Conservation (phyloP, 37 sponge, comb jelly and placozoan species). For the Sycon ciliatum region DNA sequence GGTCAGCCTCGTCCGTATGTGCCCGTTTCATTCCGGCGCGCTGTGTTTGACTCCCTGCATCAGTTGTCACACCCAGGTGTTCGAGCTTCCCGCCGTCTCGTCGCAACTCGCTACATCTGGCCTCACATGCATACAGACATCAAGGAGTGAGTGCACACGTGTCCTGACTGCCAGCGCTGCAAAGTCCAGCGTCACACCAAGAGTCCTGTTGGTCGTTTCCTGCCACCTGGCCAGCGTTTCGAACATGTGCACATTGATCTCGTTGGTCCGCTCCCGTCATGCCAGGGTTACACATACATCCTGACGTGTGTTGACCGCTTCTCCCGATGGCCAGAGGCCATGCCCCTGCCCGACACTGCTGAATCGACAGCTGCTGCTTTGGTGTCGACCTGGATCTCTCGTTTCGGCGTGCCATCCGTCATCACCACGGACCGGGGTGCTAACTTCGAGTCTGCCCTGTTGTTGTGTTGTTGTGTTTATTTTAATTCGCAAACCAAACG, state of each 20-base stretch:
- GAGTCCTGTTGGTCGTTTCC: slow-evolving; percentile 26
- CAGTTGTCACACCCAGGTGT: slow-evolving; percentile 42
- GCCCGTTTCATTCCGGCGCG: slow-evolving; percentile 23
- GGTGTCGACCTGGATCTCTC: slow-evolving; percentile 35
- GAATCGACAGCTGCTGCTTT: slow-evolving; percentile 34
- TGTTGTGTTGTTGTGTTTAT: too few species aligned
- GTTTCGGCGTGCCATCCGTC: slow-evolving; percentile 45
- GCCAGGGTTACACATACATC: slow-evolving; percentile 39
- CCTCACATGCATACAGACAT: slow-evolving; percentile 38
- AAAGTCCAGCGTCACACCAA: slow-evolving; percentile 50
- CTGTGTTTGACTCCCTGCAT: slow-evolving; percentile 46
- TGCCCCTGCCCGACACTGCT: slow-evolving; percentile 34
- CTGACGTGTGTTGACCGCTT: slow-evolving; percentile 47
- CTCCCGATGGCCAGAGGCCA: slow-evolving; percentile 51
- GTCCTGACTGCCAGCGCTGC: slow-evolving; percentile 36
- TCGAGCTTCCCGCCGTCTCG: slow-evolving; percentile 36
- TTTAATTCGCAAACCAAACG: too few species aligned
- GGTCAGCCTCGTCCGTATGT: slow-evolving; percentile 42
- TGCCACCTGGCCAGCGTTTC: slow-evolving; percentile 35
- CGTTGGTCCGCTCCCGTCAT: slow-evolving; percentile 46
- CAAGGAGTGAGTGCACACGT: slow-evolving; percentile 29
- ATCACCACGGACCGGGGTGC: slow-evolving; percentile 47
- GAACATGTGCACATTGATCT: slow-evolving; percentile 43
- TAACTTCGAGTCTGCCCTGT: slow-evolving; percentile 46
- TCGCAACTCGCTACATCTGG: slow-evolving; percentile 45